These are phyloP conservation scores for Cepphus grylle DNA, from an alignment of 2,113 vertebrate species.

Conservation along the genomic window DNA sequence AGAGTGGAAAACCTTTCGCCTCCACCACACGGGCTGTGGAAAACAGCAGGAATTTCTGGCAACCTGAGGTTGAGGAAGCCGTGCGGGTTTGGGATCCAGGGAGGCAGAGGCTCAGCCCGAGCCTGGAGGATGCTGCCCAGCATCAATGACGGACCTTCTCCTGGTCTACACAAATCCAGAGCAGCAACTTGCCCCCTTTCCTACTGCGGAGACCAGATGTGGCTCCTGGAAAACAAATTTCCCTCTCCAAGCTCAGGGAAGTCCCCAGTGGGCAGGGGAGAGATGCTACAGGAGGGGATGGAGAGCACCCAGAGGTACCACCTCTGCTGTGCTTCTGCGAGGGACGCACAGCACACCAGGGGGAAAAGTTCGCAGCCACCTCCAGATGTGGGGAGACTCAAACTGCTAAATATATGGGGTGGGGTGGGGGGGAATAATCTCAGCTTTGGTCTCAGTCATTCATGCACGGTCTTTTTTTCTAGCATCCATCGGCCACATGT, in stretches of 20 bases:
- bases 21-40: neutral
- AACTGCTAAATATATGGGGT: neutral
- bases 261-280: too few species aligned
- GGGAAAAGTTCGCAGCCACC: neutral
- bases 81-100: neutral
- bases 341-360: neutral
- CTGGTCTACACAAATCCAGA: neutral
- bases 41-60: neutral
- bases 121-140: neutral
- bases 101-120: neutral
- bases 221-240: neutral
- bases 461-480: rapidly evolving
- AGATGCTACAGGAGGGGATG: neutral
- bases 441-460: neutral
- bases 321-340: neutral
- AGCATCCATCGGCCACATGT: rapidly evolving
- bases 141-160: neutral
- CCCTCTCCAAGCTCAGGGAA: neutral
- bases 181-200: neutral
- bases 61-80: neutral
- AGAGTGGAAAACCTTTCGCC: neutral
- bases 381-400: neutral
- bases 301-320: rapidly evolving
- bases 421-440: neutral
- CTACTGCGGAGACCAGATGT: neutral